Base-by-base conservation (phyloP, 1,140 invertebrate genomes). In the Polypedilum pembai region DNA sequence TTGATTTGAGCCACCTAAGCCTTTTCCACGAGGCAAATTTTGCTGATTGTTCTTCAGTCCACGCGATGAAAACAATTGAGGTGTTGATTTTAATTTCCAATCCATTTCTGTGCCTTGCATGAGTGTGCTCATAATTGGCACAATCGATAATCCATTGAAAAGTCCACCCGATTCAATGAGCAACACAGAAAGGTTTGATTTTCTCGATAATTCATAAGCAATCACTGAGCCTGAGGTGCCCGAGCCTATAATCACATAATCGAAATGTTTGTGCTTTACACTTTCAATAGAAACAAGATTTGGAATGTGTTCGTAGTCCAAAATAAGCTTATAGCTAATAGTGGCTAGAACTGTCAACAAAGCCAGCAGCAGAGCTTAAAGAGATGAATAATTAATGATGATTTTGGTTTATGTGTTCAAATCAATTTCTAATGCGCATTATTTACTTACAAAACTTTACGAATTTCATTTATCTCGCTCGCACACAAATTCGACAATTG, bases 161-260 rank as follows among this genome's bases (percentile, higher is more conserved):
- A 86, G 82, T n/a, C 85, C 87, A 1, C 91, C 91, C 8, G 90
- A 89, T 81, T 92, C 91, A 24, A 92, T 80, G 0, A 92, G 80
- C 40, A 92, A 79, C 1, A 92, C 88, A 33, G 84, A 87, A 0
- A 82, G 79, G 73, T 86, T 85, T 12, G 83, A 81, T 73, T 87
- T 82, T 78, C 89, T 87, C 3, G 87, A 86, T 20, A 91, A 82
- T 12, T 88, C 82, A 4, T 89, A 87, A 0, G 92, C 92, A 15
- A 94, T 78, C 0, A 94, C 91, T 76, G 90, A 90, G 5, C 93
- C 93, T 0, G 91, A 86, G 2, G 92, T 92, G 1, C 93, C 93
- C 20, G 89, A 92, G 12, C 93, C 93, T 75, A 94, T 91, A 63
- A 21, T 74, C 10, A 75, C 74, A 7, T 21, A 63, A 41, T 56